These are phyloP conservation scores for Canis aureus DNA, from an alignment of 2,113 vertebrate genomes.

Conservation along the genomic window DNA sequence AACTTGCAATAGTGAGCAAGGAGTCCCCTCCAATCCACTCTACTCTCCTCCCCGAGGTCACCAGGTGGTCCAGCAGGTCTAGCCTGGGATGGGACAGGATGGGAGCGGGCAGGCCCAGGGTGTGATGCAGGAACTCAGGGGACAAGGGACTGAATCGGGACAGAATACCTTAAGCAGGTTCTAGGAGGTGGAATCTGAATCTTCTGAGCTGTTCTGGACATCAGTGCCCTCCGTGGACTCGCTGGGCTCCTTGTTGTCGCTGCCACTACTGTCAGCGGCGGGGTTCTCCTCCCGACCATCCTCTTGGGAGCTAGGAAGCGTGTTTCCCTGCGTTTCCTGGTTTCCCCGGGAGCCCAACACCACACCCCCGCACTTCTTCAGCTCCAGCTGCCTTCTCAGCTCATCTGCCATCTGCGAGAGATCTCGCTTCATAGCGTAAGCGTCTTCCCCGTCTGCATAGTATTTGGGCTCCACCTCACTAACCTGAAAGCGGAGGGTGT, in stretches of 20 bases:
- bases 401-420: constrained; percentile 47
- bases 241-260: constrained; percentile 88
- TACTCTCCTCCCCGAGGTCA: too few relatives aligned
- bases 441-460: constrained; percentile 74
- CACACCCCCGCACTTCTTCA: constrained; percentile 63
- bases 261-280: not conserved
- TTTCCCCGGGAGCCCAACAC: constrained; percentile 52
- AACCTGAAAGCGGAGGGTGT: constrained; percentile 94
- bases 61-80: not conserved
- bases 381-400: constrained; percentile 72
- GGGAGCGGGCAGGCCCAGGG: too few relatives aligned
- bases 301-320: accelerated
- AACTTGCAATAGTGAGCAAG: not conserved
- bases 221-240: constrained; percentile 90
- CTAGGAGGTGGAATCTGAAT: constrained; percentile 87
- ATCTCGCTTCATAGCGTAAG: constrained; percentile 70
- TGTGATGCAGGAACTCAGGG: not conserved
- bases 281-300: not conserved
- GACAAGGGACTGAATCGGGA: too few relatives aligned
- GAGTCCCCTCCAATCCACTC: not conserved
- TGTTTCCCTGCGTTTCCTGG: constrained; percentile 38
- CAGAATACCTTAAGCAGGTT: constrained; percentile 55
- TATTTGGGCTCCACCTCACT: constrained; percentile 75
- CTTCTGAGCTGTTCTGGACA: constrained; percentile 89
- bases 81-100: not conserved